Evolutionary conservation across 2,113 vertebrate species (phyloP).

Genomic region (Nerophis ophidion): DNA sequence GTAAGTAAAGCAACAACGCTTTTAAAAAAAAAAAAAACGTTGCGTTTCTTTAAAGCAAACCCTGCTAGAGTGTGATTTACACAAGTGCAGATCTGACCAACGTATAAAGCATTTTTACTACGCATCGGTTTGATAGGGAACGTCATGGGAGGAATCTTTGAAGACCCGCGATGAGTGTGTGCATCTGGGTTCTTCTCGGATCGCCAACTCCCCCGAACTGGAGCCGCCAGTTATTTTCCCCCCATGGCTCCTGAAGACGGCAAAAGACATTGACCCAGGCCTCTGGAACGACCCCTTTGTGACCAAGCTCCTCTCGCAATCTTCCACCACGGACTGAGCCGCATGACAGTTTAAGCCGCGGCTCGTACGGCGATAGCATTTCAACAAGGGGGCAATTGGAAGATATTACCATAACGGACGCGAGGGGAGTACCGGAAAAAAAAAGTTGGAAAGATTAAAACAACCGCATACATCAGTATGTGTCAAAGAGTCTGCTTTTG

Average conservation of each 20-base stretch:
- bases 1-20: conserved; percentile 19
- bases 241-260: conserved; percentile 27
- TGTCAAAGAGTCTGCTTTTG: conserved; percentile 22
- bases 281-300: conserved; percentile 48
- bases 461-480: conserved; percentile 26
- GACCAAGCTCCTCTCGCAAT: conserved; percentile 38
- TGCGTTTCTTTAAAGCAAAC: conserved; percentile 11
- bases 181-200: conserved; percentile 32
- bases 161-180: conserved; percentile 20
- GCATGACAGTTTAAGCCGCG: conserved; percentile 50
- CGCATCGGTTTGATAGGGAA: conserved; percentile 39
- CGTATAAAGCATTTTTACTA: conserved; percentile 38
- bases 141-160: conserved; percentile 29
- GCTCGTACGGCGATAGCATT: conserved; percentile 40
- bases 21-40: neutral
- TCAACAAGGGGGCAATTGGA: conserved; percentile 37
- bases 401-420: conserved; percentile 47
- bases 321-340: conserved; percentile 38
- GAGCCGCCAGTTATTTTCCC: conserved; percentile 24
- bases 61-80: conserved; percentile 16
- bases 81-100: conserved; percentile 17
- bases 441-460: conserved; percentile 26
- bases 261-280: conserved; percentile 42
- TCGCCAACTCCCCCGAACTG: conserved; percentile 15
- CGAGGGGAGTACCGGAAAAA: conserved; percentile 43